Conservation (phyloP, 2,888 invertebrate genomes). For the Drosophila histrio region DNA sequence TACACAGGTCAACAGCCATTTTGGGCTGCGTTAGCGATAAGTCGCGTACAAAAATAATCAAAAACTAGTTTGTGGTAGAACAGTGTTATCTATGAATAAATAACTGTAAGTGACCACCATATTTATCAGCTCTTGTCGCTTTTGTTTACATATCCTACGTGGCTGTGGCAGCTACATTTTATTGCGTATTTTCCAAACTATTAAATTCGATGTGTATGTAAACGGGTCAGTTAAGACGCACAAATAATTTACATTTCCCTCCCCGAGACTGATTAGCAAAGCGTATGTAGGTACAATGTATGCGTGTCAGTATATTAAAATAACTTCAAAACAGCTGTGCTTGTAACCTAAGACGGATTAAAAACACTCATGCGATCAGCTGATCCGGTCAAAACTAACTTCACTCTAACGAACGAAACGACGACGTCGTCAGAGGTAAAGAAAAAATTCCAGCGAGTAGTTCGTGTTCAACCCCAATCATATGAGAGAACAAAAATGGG, state of each 20-base stretch:
- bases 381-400: conserved; percentile 55
- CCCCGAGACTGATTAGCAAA: conserved; percentile 23
- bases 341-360: conserved; percentile 21
- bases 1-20: conserved; percentile 49
- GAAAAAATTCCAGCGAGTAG: conserved; percentile 25
- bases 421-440: conserved; percentile 37
- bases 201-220: background rate
- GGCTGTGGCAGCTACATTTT: conserved; percentile 18
- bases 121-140: conserved; percentile 24
- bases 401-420: conserved; percentile 29
- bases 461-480: conserved; percentile 36
- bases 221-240: conserved; percentile 28
- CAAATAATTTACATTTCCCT: background rate
- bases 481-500: conserved; percentile 9
- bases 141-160: conserved; percentile 8
- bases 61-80: conserved; percentile 11
- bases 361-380: conserved; percentile 59
- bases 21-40: conserved; percentile 20
- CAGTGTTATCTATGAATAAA: conserved; percentile 41
- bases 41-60: background rate
- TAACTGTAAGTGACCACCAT: conserved; percentile 22
- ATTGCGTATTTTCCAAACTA: background rate
- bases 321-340: conserved; percentile 44
- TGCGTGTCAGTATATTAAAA: background rate
- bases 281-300: background rate